Evolutionary conservation across 2,113 vertebrate genomes (phyloP).

Genomic region (Psittacula cyanocephala): DNA sequence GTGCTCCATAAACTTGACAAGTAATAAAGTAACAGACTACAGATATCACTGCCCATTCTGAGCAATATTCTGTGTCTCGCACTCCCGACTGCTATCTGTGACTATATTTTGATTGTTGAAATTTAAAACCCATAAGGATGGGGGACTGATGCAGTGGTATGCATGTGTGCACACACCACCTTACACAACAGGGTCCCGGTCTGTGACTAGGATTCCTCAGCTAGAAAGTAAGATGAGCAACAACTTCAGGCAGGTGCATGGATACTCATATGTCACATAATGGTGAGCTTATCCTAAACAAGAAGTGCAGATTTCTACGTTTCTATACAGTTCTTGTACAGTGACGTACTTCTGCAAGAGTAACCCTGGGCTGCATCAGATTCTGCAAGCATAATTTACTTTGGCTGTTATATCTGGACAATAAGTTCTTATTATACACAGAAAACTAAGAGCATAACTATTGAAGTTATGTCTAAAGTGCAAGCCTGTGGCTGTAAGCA

Average conservation of each 20-base stretch:
- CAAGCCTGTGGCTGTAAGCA: neutral
- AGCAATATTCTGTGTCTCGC: neutral
- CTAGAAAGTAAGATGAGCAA: neutral
- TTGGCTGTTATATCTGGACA: neutral
- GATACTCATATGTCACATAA: neutral
- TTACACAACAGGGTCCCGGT: neutral
- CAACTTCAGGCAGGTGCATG: neutral
- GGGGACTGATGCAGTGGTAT: neutral
- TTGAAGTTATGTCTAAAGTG: neutral
- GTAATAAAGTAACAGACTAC: neutral
- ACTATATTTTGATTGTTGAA: neutral
- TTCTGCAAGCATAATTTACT: neutral
- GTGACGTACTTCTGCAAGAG: neutral
- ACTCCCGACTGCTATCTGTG: neutral
- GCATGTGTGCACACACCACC: fast-evolving
- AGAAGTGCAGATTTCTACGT: neutral
- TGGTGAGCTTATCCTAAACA: neutral
- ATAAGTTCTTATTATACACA: neutral
- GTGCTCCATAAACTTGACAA: neutral
- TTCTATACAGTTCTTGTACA: neutral
- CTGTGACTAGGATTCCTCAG: neutral
- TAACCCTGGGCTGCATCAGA: neutral
- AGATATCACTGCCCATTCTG: neutral
- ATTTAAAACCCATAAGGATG: neutral
- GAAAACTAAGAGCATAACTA: neutral